Conservation (phyloP, 2,113 vertebrate genomes). For the Edolisoma coerulescens region DNA sequence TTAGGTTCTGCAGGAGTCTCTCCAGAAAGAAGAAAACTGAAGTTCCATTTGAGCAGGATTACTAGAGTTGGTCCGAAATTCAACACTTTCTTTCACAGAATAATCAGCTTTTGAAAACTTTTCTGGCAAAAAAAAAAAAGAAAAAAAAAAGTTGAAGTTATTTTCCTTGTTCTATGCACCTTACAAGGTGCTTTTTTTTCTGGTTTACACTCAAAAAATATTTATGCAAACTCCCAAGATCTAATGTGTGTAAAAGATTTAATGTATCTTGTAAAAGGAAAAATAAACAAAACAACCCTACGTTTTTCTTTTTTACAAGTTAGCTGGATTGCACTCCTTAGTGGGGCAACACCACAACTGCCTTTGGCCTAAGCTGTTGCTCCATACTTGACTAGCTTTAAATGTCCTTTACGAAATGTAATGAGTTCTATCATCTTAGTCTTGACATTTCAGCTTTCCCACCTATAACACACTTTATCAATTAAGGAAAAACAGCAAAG, state of each 20-base stretch:
- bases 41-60: neutral
- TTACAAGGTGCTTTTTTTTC: neutral
- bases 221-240: neutral
- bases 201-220: neutral
- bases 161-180: neutral
- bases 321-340: slow-evolving; percentile 78
- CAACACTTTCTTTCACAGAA: neutral
- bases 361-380: slow-evolving; percentile 70
- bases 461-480: slow-evolving; percentile 56
- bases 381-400: slow-evolving; percentile 65
- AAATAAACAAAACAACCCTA: neutral
- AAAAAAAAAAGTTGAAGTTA: too few relatives aligned
- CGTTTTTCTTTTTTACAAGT: slow-evolving; percentile 56
- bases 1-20: neutral
- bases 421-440: slow-evolving; percentile 75
- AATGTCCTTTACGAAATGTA: slow-evolving; percentile 74
- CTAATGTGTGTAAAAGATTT: neutral
- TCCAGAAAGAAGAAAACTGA: neutral
- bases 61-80: neutral
- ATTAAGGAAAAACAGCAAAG: neutral
- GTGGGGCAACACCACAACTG: slow-evolving; percentile 75
- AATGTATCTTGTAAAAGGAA: neutral
- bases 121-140: neutral
- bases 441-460: slow-evolving; percentile 69
- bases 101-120: neutral